Base-by-base conservation (phyloP, 1,140 invertebrate species). In the Lutraria rhynchaena region DNA sequence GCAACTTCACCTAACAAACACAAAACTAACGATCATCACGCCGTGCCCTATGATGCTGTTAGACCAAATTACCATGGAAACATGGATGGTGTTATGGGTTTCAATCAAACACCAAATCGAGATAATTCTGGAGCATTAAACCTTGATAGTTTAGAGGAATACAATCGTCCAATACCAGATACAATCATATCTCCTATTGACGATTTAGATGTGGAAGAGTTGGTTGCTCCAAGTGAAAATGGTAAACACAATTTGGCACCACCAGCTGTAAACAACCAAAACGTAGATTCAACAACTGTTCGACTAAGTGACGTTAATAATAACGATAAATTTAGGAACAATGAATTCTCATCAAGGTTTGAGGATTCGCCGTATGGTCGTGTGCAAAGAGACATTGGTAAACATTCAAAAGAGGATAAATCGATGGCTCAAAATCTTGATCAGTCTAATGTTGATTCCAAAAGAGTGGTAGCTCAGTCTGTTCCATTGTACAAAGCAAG, bases 151-250 rank as follows among this genome's bases (percentile, higher is more conserved):
- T 31, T 55, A 31, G 69, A 71, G 7, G 53, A 53, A 15, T 53
- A 65, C 24, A 77, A 67, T 37, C 22, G 33, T 24, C 61, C 75
- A 7, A 29, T 77, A 2, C 60, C 76, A 31, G 76, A 80, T 29
- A 67, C 76, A 29, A 57, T 80, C 33, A 80, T 80, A 35, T 80
- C 76, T 27, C 76, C 76, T 17, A 80, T 80, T 57, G 76, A 80
- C 49, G 76, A 80, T 27, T 49, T 27, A 3, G 76, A 80, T 15
- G 35, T 29, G 22, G 76, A 80, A 19, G 76, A 80, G 15, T 53
- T 24, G 11, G 29, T 75, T 24, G 31, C 49, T 41, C 13, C 53
- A 51, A 29, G n/a, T 58, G 15, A 61, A 57, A 19, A 49, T 75
- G 55, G 29, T 13, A 57, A 61, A 22, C 53, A 44, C 44, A 60